These are phyloP conservation scores for Watersipora subatra DNA, from an alignment of 1,140 invertebrate genomes.

Conservation along the genomic window DNA sequence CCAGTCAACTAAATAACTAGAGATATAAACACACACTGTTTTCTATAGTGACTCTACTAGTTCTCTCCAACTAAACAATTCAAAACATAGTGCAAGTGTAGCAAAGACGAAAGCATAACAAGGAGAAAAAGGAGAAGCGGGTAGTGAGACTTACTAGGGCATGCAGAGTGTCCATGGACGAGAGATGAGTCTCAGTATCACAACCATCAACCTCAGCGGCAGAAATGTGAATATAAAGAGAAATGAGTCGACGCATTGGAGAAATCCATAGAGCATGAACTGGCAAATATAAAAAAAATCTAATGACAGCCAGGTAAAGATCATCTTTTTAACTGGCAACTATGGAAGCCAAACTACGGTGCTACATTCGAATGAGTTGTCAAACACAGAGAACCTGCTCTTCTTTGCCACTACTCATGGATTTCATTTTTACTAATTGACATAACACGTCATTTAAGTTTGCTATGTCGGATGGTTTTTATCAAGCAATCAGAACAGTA, in stretches of 20 bases:
- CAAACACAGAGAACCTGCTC: background rate
- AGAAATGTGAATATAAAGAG: conserved; percentile 95
- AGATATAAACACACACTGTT: too few species aligned
- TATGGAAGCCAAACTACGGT: background rate
- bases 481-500: too few species aligned
- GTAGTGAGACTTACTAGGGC: conserved; percentile 24
- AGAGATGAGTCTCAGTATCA: conserved; percentile 35
- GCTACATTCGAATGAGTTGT: background rate
- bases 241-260: conserved; percentile 93
- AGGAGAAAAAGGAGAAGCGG: too few species aligned
- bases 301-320: conserved; percentile 1
- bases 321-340: conserved; percentile 8
- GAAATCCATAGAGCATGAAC: conserved; percentile 91
- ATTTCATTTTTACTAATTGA: too few species aligned
- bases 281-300: conserved; percentile 20
- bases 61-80: too few species aligned
- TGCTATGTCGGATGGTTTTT: too few species aligned
- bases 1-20: too few species aligned
- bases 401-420: background rate
- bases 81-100: too few species aligned
- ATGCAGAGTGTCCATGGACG: conserved; percentile 28
- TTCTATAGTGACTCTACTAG: too few species aligned
- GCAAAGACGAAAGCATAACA: too few species aligned
- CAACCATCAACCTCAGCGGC: conserved; percentile 76
- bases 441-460: too few species aligned